Base-by-base conservation (phyloP, 2,797 vertebrate species). In the Loris lydekkerianus region DNA sequence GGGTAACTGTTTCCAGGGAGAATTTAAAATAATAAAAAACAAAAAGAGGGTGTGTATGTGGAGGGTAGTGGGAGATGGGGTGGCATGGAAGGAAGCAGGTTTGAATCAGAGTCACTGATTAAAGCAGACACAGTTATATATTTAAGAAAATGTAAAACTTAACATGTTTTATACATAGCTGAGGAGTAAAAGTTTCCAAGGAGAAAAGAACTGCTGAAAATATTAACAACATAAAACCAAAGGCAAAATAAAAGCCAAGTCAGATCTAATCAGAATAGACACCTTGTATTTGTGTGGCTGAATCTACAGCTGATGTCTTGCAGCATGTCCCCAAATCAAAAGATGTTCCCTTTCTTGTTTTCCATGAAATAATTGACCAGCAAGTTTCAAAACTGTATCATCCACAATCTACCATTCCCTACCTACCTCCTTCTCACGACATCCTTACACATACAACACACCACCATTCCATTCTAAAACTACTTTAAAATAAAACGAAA, bases 1-100 rank as follows among this genome's bases (percentile, higher is more conserved):
- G 27, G 10, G 61, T 92, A 97, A 97, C 86, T 82, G 53, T 92
- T 97, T 97, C 88, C 65, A 96, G 96, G 85, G 37, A 93, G 46
- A 21, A 70, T 73, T 25, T 23, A 10, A 67, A 14, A 13, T 40
- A 77, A 53, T 72, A 40, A 27, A 29, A 43, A 5, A n/a, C 18
- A 46, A 21, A 46, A 46, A n/a, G 43, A 20, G 84, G 49, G 46
- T 58, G 4, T 5, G 58, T 37, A 46, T 27, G 37, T 53, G 31
- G 61, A 69, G 65, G 37, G 40, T 31, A 43, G 17, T 46, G 69
- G 34, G 85, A 23, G 27, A 7, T 40, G 18, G 81, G 67, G 2
- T 23, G 20, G 3, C 40, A 89, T 40, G n/a, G 20, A 73, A 82
- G 31, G 40, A 93, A 81, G 25, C 29, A 95, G 29, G 89, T 78